phyloP scores from a whole-genome alignment of 1,140 invertebrate species.

The Pseudomyrmex flavicornis region DNA sequence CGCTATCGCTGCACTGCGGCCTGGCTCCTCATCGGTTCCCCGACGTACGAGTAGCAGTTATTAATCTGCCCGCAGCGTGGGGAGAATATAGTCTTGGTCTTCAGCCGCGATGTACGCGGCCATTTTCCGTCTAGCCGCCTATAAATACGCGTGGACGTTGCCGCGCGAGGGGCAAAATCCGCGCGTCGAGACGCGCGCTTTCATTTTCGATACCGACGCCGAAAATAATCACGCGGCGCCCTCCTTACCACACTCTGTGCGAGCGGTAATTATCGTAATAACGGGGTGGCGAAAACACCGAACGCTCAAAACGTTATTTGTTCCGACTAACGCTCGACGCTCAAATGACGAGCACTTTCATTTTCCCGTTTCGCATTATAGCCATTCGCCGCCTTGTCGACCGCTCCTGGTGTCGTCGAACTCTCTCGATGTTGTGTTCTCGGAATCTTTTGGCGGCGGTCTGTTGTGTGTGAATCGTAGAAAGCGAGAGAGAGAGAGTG shows the following conservation, averaged over 20 bases:
- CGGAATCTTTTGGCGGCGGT: conserved; percentile 39
- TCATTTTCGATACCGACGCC: conserved; percentile 16
- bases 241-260: not conserved
- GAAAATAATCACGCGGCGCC: conserved; percentile 57
- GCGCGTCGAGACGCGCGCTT: not conserved
- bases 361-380: conserved; percentile 34
- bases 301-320: no score
- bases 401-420: conserved; percentile 38
- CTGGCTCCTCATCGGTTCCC: conserved; percentile 61
- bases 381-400: conserved; percentile 13
- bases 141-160: conserved; percentile 62
- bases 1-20: conserved; percentile 22
- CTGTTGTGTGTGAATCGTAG: conserved; percentile 21
- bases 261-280: conserved; percentile 51
- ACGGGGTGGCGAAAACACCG: not conserved
- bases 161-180: conserved; percentile 39
- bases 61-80: conserved; percentile 61
- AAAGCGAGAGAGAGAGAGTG: not conserved
- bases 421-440: conserved; percentile 33
- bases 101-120: not conserved
- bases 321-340: not conserved
- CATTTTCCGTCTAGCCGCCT: conserved; percentile 67
- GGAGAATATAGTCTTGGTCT: conserved; percentile 50
- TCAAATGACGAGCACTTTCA: not conserved
- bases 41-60: conserved; percentile 48